Evolutionary conservation across 2,888 invertebrate genomes (phyloP), one percentile per base, ranked within the genome.

Genomic region (Synanthedon formicaeformis): DNA sequence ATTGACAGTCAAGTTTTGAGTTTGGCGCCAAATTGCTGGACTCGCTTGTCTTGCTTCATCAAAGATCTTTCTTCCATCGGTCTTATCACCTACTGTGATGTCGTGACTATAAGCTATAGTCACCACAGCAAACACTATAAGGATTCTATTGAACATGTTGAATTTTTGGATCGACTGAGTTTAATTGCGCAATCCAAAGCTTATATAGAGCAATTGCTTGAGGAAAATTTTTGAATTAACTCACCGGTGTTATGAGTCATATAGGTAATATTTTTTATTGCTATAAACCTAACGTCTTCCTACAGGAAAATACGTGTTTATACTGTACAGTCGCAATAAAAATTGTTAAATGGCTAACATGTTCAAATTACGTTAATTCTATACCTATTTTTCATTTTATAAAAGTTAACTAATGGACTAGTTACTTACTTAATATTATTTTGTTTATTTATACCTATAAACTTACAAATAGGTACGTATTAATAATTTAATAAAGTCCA

Each of bases 171-270:
- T 52, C 54, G 62, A 81, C 71, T 81, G 78, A 59, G 51, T 41
- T 14, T 53, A 41, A 54, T 57, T 57, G 56, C 54, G 56, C 55
- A 60, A 52, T 50, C 41, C 41, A 41, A 57, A 58, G 68, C 69
- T 77, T 81, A 71, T 86, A 84, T 80, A 75, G 62, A 60, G 58
- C 58, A 57, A 51, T 55, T 50, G 56, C 56, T 72, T 73, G 57
- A 81, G 85, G 81, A 83, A 83, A 83, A 77, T 65, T 66, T 67
- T 66, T 52, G 65, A 65, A 70, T 70, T 68, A 75, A 65, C 63
- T 67, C 71, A 70, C 58, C 56, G 57, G 5, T 57, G 59, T 61
- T 60, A 63, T 64, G 64, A 69, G 65, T 73, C 68, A 70, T 58
- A 60, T 63, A 64, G 64, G 66, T 67, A 66, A 65, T 71, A 61